Evolutionary conservation across 1,140 invertebrate genomes (phyloP), one percentile per base, ranked within the genome.

Genomic region (Mizuhopecten yessoensis): DNA sequence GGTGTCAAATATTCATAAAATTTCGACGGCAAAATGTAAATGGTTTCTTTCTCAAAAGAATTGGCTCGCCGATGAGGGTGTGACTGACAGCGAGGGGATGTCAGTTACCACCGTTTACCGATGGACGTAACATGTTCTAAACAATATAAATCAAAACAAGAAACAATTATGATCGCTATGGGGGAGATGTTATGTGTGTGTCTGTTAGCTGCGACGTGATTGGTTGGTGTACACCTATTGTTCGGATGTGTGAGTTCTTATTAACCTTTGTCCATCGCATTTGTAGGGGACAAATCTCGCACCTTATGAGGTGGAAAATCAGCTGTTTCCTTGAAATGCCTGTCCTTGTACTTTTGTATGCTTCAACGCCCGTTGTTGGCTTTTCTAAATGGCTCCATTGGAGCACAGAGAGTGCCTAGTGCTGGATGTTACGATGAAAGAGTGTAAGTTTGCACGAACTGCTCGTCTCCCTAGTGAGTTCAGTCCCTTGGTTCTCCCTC

Each of bases 211-310:
- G 15, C 57, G 5, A 29, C 11, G 57, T 75, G 57, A 75, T 75
- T 75, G 57, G 57, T 75, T 75, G 57, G n/a, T 29, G 57, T 75
- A 75, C 17, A 75, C 57, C 57, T 75, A 75, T 75, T 75, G 57
- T 75, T 75, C 57, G 57, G 23, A 75, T 75, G 57, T 75, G 45
- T 34, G 33, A 89, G n/a, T 90, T 90, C 87, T 92, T 34, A 90
- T 92, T 92, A 92, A 92, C 91, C 88, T 57, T 49, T 89, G 91
- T 75, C 89, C 57, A 29, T 34, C 13, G 20, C 39, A 87, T 36
- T 90, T 90, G 45, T 42, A 11, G 89, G 89, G 57, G 57, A 75
- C 17, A 75, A 75, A 75, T 75, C 57, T 75, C 57, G 57, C 57
- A 75, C 57, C 57, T 75, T 75, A 75, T 75, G 57, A 75, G n/a